Evolutionary conservation across 2,797 vertebrate genomes (phyloP).

Genomic region (Manis pentadactyla): DNA sequence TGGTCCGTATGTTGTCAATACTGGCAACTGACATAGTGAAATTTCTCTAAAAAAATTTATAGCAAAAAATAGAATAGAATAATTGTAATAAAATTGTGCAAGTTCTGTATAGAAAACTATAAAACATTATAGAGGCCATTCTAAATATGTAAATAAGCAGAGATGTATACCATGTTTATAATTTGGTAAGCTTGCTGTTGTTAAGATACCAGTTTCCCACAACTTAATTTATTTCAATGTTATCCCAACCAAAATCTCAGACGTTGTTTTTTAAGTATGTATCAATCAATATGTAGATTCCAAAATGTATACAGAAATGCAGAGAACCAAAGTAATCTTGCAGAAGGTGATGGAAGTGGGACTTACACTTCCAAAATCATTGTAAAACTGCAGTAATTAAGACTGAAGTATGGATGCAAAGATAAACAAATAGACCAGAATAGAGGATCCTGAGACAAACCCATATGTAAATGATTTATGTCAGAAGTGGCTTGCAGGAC

Average conservation of each 20-base stretch:
- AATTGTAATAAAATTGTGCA: neutral
- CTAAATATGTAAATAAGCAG: neutral
- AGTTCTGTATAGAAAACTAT: neutral
- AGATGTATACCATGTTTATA: neutral
- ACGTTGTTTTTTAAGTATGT: neutral
- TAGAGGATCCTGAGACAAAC: neutral
- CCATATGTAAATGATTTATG: neutral
- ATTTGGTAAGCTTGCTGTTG: slow-evolving; percentile 11
- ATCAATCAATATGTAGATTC: neutral
- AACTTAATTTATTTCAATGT: neutral
- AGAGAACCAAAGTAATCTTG: neutral
- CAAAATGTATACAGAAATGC: neutral
- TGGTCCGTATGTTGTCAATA: neutral
- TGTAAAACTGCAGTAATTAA: neutral
- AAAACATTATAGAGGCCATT: neutral
- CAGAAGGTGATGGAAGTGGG: neutral
- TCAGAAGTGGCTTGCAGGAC: neutral
- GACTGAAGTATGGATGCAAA: neutral
- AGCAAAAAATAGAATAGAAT: neutral
- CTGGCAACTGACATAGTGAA: neutral
- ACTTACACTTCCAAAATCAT: neutral
- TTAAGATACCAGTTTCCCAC: neutral
- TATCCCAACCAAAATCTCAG: slow-evolving; percentile 15
- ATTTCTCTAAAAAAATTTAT: neutral
- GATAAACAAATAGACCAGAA: neutral